These are phyloP conservation scores for Alviniconcha marisindica DNA, from an alignment of 1,140 invertebrate genomes.

Conservation along the genomic window DNA sequence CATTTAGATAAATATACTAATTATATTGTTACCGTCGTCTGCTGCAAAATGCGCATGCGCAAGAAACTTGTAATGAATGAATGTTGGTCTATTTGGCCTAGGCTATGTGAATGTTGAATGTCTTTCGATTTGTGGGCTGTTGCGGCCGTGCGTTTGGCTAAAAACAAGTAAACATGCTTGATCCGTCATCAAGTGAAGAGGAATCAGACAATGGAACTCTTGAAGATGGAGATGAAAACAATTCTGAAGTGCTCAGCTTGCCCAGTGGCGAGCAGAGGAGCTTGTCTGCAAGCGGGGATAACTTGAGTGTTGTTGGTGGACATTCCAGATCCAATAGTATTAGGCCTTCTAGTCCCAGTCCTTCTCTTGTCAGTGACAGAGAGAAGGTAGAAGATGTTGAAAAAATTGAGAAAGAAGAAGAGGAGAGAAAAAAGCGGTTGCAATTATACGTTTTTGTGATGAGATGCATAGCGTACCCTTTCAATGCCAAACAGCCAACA, in stretches of 20 bases:
- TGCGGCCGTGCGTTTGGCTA: not conserved
- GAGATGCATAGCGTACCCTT: conserved; percentile 98
- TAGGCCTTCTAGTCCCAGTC: conserved; percentile 88
- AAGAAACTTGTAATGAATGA: conserved; percentile 40
- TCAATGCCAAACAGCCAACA: conserved; percentile 99
- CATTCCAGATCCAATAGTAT: conserved; percentile 79
- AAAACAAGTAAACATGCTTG: conserved; percentile 74
- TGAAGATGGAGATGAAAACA: conserved; percentile 74
- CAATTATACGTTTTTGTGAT: conserved; percentile 99
- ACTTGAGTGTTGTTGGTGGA: conserved; percentile 74
- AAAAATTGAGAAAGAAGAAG: conserved; percentile 73
- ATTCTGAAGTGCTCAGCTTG: conserved; percentile 74
- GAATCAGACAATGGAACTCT: conserved; percentile 72
- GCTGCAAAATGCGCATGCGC: conserved; percentile 56
- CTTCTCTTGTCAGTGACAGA: conserved; percentile 88
- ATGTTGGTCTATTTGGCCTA: not conserved
- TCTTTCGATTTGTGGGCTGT: conserved; percentile 22
- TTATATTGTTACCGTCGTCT: conserved; percentile 49
- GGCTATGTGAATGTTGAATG: not conserved
- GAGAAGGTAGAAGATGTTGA: conserved; percentile 73
- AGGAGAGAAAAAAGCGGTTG: conserved; percentile 78
- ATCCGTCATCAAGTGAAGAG: conserved; percentile 79
- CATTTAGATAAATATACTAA: conserved; percentile 5
- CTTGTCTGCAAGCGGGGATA: conserved; percentile 76
- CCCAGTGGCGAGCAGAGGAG: conserved; percentile 74